Evolutionary conservation across 2,888 invertebrate species (phyloP).

Genomic region (Dusona sp.): DNA sequence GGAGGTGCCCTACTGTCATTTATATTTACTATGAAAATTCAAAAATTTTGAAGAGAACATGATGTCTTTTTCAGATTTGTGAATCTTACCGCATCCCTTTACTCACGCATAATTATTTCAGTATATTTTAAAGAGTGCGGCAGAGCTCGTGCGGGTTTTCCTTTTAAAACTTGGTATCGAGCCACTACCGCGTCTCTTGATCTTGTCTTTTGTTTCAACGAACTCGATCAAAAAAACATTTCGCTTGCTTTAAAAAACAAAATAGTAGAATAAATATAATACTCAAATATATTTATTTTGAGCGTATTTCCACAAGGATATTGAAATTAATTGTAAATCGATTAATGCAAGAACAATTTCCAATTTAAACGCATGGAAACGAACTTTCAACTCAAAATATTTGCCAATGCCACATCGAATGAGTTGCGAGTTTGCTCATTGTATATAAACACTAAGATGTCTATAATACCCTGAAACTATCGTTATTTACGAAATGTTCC

Average conservation of each 20-base stretch:
- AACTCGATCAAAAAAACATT: too few relatives aligned
- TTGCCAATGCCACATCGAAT: not conserved
- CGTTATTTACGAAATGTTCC: slow-evolving; percentile 39
- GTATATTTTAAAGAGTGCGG: too few relatives aligned
- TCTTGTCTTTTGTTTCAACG: too few relatives aligned
- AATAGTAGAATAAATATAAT: too few relatives aligned
- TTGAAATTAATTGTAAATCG: not conserved
- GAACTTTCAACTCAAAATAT: not conserved
- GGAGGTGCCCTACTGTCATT: not conserved
- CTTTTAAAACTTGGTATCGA: too few relatives aligned
- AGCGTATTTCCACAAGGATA: not conserved
- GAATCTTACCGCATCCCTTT: too few relatives aligned
- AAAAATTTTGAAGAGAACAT: too few relatives aligned
- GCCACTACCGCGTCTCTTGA: too few relatives aligned
- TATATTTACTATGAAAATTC: too few relatives aligned
- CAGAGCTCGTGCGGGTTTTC: too few relatives aligned
- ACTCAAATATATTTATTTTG: not conserved
- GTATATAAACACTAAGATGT: not conserved
- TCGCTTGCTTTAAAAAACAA: not conserved
- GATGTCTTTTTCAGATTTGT: too few relatives aligned
- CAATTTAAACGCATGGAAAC: not conserved
- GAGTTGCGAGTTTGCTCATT: not conserved
- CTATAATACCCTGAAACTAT: slow-evolving; percentile 34
- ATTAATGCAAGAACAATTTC: not conserved
- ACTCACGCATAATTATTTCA: too few relatives aligned